Evolutionary conservation across 2,888 invertebrate genomes (phyloP).

Genomic region (Gryllus longicercus): DNA sequence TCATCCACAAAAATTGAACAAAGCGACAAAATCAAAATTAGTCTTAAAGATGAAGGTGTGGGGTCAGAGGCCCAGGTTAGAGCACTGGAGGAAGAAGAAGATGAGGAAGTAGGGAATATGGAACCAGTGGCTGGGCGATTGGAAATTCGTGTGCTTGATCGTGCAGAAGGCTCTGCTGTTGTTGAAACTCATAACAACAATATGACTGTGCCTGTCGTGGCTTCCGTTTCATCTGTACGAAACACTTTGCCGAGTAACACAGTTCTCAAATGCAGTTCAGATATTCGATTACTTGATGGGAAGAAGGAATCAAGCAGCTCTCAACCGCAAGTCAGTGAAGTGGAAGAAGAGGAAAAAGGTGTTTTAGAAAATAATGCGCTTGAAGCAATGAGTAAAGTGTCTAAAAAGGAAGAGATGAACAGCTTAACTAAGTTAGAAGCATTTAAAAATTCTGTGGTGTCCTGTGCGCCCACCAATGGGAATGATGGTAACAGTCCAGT

Average conservation of each 20-base stretch:
- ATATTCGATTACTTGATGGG: background rate
- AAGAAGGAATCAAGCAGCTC: background rate
- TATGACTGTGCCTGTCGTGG: conserved; percentile 32
- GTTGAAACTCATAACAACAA: conserved; percentile 42
- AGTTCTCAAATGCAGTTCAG: background rate
- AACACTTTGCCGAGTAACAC: background rate
- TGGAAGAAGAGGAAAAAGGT: conserved; percentile 10
- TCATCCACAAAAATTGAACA: background rate
- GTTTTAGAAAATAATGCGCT: conserved; percentile 19
- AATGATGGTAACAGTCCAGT: conserved; percentile 44
- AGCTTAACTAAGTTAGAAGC: conserved; percentile 26
- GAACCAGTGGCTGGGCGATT: conserved; percentile 72
- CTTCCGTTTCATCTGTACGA: background rate
- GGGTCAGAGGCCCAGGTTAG: background rate
- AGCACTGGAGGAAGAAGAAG: conserved; percentile 32
- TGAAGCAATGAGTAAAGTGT: conserved; percentile 17
- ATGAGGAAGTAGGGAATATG: conserved; percentile 47
- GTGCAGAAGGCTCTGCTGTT: conserved; percentile 39
- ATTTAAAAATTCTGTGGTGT: conserved; percentile 27
- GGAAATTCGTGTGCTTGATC: conserved; percentile 67
- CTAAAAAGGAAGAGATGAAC: conserved; percentile 28
- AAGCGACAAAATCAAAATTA: background rate
- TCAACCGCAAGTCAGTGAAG: background rate
- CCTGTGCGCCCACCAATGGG: conserved; percentile 21
- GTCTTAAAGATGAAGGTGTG: background rate